Base-by-base conservation (phyloP, 2,113 vertebrate species). In the Uria aalge region DNA sequence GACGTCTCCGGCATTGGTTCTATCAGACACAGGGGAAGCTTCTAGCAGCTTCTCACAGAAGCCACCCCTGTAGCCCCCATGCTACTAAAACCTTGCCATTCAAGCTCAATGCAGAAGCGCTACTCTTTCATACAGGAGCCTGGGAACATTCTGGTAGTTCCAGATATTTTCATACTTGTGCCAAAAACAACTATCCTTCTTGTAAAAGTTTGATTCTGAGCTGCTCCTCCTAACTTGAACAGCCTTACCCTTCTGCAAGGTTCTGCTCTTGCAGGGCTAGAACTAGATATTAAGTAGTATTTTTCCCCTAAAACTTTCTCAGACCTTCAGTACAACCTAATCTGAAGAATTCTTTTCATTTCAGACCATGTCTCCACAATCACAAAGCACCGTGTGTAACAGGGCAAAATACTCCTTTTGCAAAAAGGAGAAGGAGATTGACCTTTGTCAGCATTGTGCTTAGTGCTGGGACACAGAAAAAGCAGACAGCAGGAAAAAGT, bases 61-160 rank as follows among this genome's bases (percentile, higher is more conserved):
- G 9, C 4, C 24, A 41, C 4, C 2, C 6, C 14, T 59, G 8
- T 53, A 26, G 9, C 3, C 5, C 40, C 14, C 3, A 7, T 1
- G 0, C 6, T 47, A 80, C 23, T 11, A 62, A 74, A 83, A 47
- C 19, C 4, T 19, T 87, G 29, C 16, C 27, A 21, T 1, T 1
- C 11, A 76, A 79, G 57, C 5, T 8, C 11, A 40, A 10, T 36
- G 27, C 8, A 34, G 22, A 43, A 88, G 8, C 14, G 15, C 23
- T 72, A 9, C 11, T 32, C 6, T 63, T 69, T 69, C 43, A 56
- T 13, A 59, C 9, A 71, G 43, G 29, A 64, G 27, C 36, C 38
- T 45, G 19, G 23, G 11, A 82, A 52, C 29, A 18, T 64, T 57
- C 26, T 69, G 4, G 3, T 48, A 48, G 23, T 13, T 86, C 20